These are phyloP conservation scores for Charanyca ferruginea DNA, from an alignment of 2,888 invertebrate species.

Conservation along the genomic window DNA sequence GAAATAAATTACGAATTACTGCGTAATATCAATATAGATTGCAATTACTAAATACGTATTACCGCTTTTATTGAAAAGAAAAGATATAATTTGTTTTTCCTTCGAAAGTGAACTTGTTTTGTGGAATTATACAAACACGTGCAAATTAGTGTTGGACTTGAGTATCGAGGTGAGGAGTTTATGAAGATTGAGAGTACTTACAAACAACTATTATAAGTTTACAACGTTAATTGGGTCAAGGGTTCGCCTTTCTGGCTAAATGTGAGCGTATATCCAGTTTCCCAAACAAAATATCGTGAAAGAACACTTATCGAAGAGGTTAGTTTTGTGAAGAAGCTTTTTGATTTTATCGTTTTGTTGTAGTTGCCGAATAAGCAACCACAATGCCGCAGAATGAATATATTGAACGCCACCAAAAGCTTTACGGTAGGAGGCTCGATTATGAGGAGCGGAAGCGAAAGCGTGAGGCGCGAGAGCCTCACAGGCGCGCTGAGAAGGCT, in stretches of 20 bases:
- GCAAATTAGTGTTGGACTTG: conserved; percentile 41
- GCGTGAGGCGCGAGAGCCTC: conserved; percentile 98
- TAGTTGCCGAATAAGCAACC: conserved; percentile 90
- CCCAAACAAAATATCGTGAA: conserved; percentile 11
- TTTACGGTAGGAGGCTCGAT: conserved; percentile 98
- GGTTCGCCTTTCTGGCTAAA: background rate
- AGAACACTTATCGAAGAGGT: conserved; percentile 53
- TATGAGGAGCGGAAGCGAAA: conserved; percentile 99
- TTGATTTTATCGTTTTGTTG: conserved; percentile 87
- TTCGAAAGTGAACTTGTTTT: conserved; percentile 21
- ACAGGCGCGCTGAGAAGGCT: conserved; percentile 97
- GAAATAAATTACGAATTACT: conserved; percentile 70
- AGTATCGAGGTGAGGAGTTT: conserved; percentile 35
- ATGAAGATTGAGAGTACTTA: conserved; percentile 21
- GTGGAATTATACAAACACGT: conserved; percentile 53
- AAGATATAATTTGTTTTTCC: conserved; percentile 2
- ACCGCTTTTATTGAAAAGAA: conserved; percentile 19
- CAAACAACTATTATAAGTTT: background rate
- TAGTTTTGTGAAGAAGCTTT: conserved; percentile 55
- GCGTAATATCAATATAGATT: conserved; percentile 59
- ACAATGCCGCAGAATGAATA: conserved; percentile 99
- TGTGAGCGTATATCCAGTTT: conserved; percentile 5
- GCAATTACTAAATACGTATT: conserved; percentile 31
- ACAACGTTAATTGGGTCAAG: background rate
- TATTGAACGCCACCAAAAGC: conserved; percentile 99